Evolutionary conservation across 2,797 vertebrate species (phyloP).

Genomic region (Mus caroli): DNA sequence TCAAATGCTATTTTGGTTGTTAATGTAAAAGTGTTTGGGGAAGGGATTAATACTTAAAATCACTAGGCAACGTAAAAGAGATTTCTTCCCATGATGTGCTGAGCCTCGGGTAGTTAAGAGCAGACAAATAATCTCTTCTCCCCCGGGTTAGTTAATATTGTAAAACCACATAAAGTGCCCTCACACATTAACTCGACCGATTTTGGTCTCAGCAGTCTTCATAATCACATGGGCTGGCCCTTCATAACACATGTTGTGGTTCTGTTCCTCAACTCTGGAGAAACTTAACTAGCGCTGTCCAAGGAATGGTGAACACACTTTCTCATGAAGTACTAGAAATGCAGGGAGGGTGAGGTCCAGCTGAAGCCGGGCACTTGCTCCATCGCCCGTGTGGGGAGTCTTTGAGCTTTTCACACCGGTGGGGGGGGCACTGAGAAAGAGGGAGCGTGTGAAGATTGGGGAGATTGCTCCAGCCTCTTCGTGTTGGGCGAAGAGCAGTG

Average conservation of each 20-base stretch:
- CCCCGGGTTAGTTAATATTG: background rate
- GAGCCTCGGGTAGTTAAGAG: background rate
- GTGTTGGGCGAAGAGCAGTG: too few relatives aligned
- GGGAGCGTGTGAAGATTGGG: rapidly evolving
- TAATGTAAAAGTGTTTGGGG: background rate
- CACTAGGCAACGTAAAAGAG: too few relatives aligned
- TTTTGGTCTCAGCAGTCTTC: background rate
- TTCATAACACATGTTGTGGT: rapidly evolving
- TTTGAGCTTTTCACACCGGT: background rate
- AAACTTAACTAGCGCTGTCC: too few relatives aligned
- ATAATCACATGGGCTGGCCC: too few relatives aligned
- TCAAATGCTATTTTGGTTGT: background rate
- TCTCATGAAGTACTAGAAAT: too few relatives aligned
- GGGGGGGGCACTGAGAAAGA: background rate
- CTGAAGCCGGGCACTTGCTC: background rate
- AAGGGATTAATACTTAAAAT: background rate
- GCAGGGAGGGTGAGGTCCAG: too few relatives aligned
- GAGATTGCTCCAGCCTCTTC: background rate
- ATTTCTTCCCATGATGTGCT: background rate
- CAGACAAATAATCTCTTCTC: too few relatives aligned
- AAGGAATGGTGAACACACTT: background rate
- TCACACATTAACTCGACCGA: background rate
- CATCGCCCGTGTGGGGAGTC: background rate
- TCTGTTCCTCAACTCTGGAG: background rate
- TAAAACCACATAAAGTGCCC: background rate